These are phyloP conservation scores for Fistularia commersonii DNA, from an alignment of 2,797 vertebrate genomes.

Conservation along the genomic window DNA sequence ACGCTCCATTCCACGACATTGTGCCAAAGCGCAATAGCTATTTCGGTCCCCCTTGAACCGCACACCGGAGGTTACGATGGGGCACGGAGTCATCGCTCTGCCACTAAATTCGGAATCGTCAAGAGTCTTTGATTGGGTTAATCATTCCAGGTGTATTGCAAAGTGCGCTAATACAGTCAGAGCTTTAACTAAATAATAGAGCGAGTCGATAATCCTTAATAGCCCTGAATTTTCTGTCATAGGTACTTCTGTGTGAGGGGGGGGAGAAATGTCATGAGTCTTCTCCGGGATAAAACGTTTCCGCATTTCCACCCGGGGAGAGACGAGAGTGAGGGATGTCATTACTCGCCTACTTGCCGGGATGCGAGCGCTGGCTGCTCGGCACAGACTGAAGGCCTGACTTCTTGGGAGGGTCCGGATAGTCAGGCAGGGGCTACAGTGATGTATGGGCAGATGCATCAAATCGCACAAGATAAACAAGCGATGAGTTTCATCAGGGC, in stretches of 20 bases:
- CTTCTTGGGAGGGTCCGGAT: conserved; percentile 70
- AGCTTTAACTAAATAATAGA: too few relatives aligned
- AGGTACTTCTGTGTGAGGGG: too few relatives aligned
- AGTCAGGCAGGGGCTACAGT: conserved; percentile 62
- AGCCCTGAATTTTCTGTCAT: too few relatives aligned
- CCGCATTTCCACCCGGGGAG: conserved; percentile 45
- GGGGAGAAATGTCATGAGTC: too few relatives aligned
- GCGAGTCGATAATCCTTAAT: too few relatives aligned
- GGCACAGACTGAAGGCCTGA: conserved; percentile 63
- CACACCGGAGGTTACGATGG: conserved; percentile 23
- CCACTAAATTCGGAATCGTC: conserved; percentile 14
- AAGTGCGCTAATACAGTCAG: too few relatives aligned
- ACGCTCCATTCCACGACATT: conserved; percentile 52
- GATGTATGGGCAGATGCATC: conserved; percentile 91
- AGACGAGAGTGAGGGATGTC: conserved; percentile 11
- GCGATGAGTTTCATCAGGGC: conserved; percentile 95
- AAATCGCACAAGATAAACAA: conserved; percentile 98
- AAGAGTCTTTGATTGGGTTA: not conserved
- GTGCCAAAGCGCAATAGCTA: conserved; percentile 59
- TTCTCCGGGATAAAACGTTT: conserved; percentile 37
- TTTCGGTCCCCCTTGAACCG: conserved; percentile 49
- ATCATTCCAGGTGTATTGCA: not conserved
- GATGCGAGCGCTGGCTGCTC: conserved; percentile 44
- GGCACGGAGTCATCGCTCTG: conserved; percentile 28
- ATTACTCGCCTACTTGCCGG: not conserved